Conservation (phyloP, 2,797 vertebrate species). For the Malacoctenus gilli region DNA sequence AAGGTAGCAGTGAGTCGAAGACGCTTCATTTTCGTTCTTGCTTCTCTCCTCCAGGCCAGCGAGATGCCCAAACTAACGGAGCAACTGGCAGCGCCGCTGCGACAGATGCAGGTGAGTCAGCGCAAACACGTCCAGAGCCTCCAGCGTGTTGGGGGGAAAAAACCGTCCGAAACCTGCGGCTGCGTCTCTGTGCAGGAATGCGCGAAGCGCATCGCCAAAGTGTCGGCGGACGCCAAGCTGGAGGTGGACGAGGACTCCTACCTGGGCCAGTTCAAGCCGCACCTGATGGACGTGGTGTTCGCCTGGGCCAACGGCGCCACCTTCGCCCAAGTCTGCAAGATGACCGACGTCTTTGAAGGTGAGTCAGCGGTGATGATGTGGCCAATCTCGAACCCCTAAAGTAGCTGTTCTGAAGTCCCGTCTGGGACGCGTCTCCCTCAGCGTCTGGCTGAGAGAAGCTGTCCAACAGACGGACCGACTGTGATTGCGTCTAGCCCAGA, state of each 20-base stretch:
- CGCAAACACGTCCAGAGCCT: no score
- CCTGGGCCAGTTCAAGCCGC: slow-evolving; percentile 91
- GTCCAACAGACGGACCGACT: no score
- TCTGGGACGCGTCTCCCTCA: no score
- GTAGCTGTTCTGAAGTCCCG: no score
- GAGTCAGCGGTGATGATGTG: slow-evolving; percentile 6
- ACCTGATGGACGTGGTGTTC: slow-evolving; percentile 96
- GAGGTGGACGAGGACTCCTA: slow-evolving; percentile 95
- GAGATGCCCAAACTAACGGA: slow-evolving; percentile 98
- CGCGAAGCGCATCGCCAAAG: slow-evolving; percentile 95
- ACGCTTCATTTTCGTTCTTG: slow-evolving; percentile 21
- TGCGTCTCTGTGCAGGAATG: slow-evolving; percentile 88
- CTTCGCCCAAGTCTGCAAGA: slow-evolving; percentile 98
- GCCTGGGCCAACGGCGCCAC: slow-evolving; percentile 96
- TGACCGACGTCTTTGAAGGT: slow-evolving; percentile 99
- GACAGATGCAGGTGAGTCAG: slow-evolving; percentile 98
- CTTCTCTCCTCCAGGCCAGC: slow-evolving; percentile 82
- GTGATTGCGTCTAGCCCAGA: no score
- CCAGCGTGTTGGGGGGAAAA: no score
- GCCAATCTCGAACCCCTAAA: no score
- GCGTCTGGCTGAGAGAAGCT: no score
- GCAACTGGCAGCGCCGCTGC: slow-evolving; percentile 92
- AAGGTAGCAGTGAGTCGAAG: no score
- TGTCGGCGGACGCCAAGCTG: slow-evolving; percentile 96
- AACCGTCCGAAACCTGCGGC: no score